Evolutionary conservation across 1,140 invertebrate species (phyloP).

Genomic region (Homarus americanus): DNA sequence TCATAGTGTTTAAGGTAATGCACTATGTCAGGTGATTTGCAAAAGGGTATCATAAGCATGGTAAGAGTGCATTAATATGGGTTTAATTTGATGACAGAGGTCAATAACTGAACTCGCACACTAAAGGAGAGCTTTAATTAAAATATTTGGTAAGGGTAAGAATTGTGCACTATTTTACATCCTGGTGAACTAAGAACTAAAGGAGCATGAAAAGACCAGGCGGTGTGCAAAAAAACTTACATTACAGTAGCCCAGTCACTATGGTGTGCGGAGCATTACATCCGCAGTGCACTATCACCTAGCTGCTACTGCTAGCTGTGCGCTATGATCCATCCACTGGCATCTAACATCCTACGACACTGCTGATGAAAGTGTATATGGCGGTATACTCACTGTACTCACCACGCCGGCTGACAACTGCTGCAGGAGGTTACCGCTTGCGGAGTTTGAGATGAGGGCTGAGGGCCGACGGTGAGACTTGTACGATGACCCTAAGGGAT

Average conservation of each 20-base stretch:
- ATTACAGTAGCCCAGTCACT: too few species aligned
- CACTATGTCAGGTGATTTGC: too few species aligned
- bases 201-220: too few species aligned
- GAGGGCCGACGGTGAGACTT: slow-evolving; percentile 81
- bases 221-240: too few species aligned
- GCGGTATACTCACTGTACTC: slow-evolving; percentile 85
- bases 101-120: too few species aligned
- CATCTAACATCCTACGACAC: slow-evolving; percentile 80
- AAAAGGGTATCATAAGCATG: too few species aligned
- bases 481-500: slow-evolving; percentile 80
- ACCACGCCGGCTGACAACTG: slow-evolving; percentile 92
- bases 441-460: slow-evolving; percentile 70
- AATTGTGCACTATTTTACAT: neutral
- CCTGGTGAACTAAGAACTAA: neutral
- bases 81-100: too few species aligned
- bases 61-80: too few species aligned
- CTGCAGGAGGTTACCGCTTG: slow-evolving; percentile 83
- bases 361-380: slow-evolving; percentile 82
- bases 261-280: too few species aligned
- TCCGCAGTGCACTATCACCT: neutral
- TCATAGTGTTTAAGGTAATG: too few species aligned
- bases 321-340: neutral
- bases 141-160: too few species aligned
- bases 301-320: neutral
- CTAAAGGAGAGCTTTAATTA: too few species aligned